A percentile compares a stretch with the other conserved stretches of the same genome.
Evolutionary conservation across 2,888 invertebrate species (phyloP).

Genomic region (Panopea generosa): DNA sequence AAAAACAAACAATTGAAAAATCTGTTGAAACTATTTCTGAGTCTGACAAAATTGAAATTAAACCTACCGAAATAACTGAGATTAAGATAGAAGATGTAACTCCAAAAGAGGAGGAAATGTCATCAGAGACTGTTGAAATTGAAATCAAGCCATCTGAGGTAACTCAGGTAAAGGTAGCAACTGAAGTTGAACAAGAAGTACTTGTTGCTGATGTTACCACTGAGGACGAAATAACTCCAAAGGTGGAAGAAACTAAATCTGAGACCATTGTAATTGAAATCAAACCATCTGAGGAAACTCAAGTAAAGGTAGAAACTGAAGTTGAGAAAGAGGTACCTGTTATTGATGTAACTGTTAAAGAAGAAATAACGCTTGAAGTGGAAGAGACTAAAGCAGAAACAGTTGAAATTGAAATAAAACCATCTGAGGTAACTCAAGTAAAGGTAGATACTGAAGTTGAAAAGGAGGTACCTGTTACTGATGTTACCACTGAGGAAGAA

Average conservation of each 20-base stretch:
- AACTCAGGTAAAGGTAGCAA: conserved; percentile 11
- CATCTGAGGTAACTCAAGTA: background rate
- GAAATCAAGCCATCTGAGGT: conserved; percentile 29
- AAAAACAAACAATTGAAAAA: conserved; percentile 18
- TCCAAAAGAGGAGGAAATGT: conserved; percentile 21
- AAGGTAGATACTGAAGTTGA: conserved; percentile 14
- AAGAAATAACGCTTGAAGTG: background rate
- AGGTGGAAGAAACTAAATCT: conserved; percentile 7
- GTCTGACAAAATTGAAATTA: conserved; percentile 26
- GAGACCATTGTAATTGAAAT: conserved; percentile 4
- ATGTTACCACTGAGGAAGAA: conserved; percentile 19
- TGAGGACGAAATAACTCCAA: conserved; percentile 12
- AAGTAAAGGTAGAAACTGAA: conserved; percentile 14
- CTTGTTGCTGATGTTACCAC: background rate
- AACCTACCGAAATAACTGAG: conserved; percentile 1
- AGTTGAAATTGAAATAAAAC: background rate
- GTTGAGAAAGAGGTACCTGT: conserved; percentile 2
- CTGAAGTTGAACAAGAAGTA: conserved; percentile 4
- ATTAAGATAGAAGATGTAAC: conserved; percentile 15
- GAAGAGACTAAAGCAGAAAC: conserved; percentile 10
- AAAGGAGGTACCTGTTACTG: conserved; percentile 18
- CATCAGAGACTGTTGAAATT: conserved; percentile 37
- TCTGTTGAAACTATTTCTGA: conserved; percentile 7
- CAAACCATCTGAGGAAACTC: conserved; percentile 10
- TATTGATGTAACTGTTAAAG: background rate